Evolutionary conservation across 2,888 invertebrate species (phyloP), one percentile per base, ranked within the genome.

Genomic region (Ephialtes manifestator): DNA sequence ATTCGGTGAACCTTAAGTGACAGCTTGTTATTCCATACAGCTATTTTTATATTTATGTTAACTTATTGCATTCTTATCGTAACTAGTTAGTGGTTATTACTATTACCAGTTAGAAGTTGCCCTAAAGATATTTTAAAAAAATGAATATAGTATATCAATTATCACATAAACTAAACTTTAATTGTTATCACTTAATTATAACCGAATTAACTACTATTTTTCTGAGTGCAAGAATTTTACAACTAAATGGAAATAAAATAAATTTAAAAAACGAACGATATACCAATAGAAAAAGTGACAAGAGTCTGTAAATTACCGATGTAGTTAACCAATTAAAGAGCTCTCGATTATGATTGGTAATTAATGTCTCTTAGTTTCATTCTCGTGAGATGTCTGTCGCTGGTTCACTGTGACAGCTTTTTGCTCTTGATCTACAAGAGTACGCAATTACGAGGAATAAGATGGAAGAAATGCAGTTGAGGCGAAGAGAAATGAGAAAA

Each of bases 341-440:
- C n/a, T 43, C 31, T 74, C 15, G 74, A 74, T 83, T 51, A 67
- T 51, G 65, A 78, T 74, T 51, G 39, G 67, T 58, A 63, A 79
- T 79, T 79, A 74, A 72, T 35, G 83, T 78, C 78, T 60, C n/a
- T 20, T 48, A 43, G 20, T 24, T 60, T 58, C 3, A 48, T 39
- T 63, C 20, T 48, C 71, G 46, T 31, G 11, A n/a, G 43, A 48
- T 35, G 55, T 58, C 58, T 5, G 15, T 10, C 48, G 60, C 24
- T 70, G 11, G 10, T 20, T 43, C 48, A 65, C n/a, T 18, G 10
- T 13, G 39, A 51, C 20, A 60, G 35, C 46, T 71, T 55, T 72
- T 72, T 31, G 10, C 18, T 71, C 15, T 18, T n/a, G 10, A 4
- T 60, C 11, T 48, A 10, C 46, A 60, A 63, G 43, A 13, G 10